These are phyloP conservation scores for Tenthredo distinguenda DNA, from an alignment of 2,888 invertebrate species.

Conservation along the genomic window DNA sequence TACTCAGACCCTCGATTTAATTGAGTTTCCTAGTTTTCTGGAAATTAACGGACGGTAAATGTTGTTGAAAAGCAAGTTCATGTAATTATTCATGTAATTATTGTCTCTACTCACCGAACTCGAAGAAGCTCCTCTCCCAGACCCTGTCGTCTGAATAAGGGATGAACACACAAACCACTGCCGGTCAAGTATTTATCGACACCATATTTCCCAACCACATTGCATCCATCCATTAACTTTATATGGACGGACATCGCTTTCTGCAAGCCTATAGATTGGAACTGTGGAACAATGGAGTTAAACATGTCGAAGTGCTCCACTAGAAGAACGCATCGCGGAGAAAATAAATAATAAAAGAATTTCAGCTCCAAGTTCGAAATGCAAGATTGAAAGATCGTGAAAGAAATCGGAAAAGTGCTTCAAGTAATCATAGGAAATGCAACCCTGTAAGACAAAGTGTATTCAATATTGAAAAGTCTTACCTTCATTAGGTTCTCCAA, in stretches of 20 bases:
- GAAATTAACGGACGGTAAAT: not conserved
- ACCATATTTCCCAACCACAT: slow-evolving; percentile 64
- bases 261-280: slow-evolving; percentile 52
- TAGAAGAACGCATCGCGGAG: not conserved
- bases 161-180: slow-evolving; percentile 71
- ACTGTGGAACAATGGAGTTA: not conserved
- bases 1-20: not conserved
- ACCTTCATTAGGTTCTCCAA: not conserved
- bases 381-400: not conserved
- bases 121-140: slow-evolving; percentile 65
- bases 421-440: not conserved
- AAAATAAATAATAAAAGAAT: not conserved
- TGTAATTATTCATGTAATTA: slow-evolving; percentile 23
- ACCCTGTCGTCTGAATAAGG: slow-evolving; percentile 70
- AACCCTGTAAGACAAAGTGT: not conserved
- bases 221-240: slow-evolving; percentile 57
- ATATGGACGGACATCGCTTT: slow-evolving; percentile 55
- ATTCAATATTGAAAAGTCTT: not conserved
- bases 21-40: not conserved
- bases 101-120: slow-evolving; percentile 63
- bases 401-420: not conserved
- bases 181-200: slow-evolving; percentile 70
- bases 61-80: not conserved
- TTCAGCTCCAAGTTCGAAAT: not conserved
- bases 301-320: not conserved